These are phyloP conservation scores for Oreohelix idahoensis DNA, from an alignment of 1,140 invertebrate species.

Conservation along the genomic window DNA sequence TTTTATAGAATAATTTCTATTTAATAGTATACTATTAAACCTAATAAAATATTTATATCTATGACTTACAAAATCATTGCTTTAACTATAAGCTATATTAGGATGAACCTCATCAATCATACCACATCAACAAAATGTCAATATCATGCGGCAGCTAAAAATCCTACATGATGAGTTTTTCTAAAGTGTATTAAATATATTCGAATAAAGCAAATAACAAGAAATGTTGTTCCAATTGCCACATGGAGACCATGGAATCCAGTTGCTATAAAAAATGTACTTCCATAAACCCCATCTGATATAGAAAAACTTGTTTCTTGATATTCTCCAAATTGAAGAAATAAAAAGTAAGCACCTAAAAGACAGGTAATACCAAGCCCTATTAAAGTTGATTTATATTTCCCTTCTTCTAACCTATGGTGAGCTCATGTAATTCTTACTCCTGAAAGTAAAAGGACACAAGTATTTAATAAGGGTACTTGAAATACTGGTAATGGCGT, in stretches of 20 bases:
- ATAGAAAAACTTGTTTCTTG: conserved; percentile 75
- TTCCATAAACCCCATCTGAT: conserved; percentile 79
- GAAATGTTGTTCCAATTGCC: conserved; percentile 80
- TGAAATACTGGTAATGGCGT: conserved; percentile 78
- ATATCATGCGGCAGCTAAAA: conserved; percentile 82
- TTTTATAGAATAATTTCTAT: too few relatives aligned
- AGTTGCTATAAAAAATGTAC: conserved; percentile 81
- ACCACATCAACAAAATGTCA: conserved; percentile 38
- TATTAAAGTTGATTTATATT: conserved; percentile 69
- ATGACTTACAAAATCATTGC: too few relatives aligned
- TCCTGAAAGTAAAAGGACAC: too few relatives aligned
- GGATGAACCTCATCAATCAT: conserved; percentile 43
- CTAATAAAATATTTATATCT: too few relatives aligned
- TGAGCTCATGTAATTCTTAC: too few relatives aligned
- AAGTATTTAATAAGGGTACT: too few relatives aligned
- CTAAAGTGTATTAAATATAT: conserved; percentile 76
- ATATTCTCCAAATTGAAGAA: conserved; percentile 70
- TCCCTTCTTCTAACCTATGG: conserved; percentile 76
- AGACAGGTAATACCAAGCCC: conserved; percentile 75
- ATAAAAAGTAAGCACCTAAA: conserved; percentile 76
- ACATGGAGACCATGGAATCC: conserved; percentile 84
- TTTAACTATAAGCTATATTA: conserved; percentile 74
- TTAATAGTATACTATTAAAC: too few relatives aligned
- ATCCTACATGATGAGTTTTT: conserved; percentile 79
- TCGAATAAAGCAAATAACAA: conserved; percentile 76